These are phyloP conservation scores for Heliconius aoede DNA, from an alignment of 2,888 invertebrate genomes.

Conservation along the genomic window DNA sequence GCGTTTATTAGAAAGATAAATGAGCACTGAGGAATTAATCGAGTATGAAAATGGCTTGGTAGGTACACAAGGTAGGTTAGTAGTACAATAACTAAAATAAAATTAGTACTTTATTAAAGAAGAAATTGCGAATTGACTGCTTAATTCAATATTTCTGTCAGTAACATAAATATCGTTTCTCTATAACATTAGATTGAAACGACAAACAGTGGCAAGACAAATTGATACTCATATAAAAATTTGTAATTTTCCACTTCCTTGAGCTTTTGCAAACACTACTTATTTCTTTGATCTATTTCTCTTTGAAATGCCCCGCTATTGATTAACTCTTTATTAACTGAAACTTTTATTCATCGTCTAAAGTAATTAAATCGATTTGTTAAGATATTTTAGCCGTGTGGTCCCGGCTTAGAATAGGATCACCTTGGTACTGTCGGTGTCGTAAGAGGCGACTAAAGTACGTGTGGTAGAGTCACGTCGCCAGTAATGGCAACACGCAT, in stretches of 20 bases:
- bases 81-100: not conserved
- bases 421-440: too few species aligned
- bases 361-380: conserved; percentile 36
- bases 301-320: conserved; percentile 35
- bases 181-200: not conserved
- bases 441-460: too few species aligned
- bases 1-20: conserved; percentile 26
- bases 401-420: too few species aligned
- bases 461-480: too few species aligned
- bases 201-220: not conserved
- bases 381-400: conserved; percentile 12
- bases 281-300: conserved; percentile 38
- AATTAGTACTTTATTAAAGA: not conserved
- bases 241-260: conserved; percentile 13
- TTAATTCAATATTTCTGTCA: not conserved
- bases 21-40: conserved; percentile 19
- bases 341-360: conserved; percentile 35
- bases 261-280: conserved; percentile 22
- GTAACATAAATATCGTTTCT: not conserved
- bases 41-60: conserved; percentile 6
- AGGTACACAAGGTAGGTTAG: too few species aligned
- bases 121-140: not conserved
- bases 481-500: too few species aligned
- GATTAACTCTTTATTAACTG: conserved; percentile 33
- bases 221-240: not conserved